phyloP scores from a whole-genome alignment of 2,113 vertebrate genomes.

The Nannospalax galili region DNA sequence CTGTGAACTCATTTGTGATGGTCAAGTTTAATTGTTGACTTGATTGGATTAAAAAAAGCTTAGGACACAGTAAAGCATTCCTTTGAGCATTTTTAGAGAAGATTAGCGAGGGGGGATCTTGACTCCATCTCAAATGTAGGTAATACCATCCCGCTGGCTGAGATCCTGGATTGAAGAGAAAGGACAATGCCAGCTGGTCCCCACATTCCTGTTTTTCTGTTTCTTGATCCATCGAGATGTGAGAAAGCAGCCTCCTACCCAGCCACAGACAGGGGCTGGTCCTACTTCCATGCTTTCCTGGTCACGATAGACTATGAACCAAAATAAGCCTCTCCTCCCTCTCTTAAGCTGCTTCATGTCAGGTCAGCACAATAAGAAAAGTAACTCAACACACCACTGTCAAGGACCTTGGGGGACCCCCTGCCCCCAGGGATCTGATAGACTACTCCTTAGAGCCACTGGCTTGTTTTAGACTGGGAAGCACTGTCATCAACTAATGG shows the following conservation, averaged over 20 bases:
- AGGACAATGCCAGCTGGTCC: too few relatives aligned
- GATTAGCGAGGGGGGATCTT: neutral
- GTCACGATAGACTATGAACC: neutral
- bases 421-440: neutral
- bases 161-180: neutral
- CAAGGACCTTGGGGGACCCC: neutral
- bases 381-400: neutral
- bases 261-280: neutral
- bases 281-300: neutral
- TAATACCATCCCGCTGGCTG: neutral
- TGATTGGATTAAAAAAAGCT: neutral
- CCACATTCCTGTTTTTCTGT: neutral
- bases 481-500: neutral
- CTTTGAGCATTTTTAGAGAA: neutral
- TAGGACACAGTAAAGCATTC: neutral
- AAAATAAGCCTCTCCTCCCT: neutral
- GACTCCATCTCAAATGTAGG: neutral
- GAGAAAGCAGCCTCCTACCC: neutral
- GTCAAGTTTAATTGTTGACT: neutral
- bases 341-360: neutral
- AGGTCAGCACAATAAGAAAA: neutral
- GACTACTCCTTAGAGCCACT: neutral
- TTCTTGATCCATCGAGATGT: neutral
- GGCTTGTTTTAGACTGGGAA: neutral
- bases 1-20: neutral